Evolutionary conservation across 2,888 invertebrate species (phyloP).

Genomic region (Acrocyrtus sp.): DNA sequence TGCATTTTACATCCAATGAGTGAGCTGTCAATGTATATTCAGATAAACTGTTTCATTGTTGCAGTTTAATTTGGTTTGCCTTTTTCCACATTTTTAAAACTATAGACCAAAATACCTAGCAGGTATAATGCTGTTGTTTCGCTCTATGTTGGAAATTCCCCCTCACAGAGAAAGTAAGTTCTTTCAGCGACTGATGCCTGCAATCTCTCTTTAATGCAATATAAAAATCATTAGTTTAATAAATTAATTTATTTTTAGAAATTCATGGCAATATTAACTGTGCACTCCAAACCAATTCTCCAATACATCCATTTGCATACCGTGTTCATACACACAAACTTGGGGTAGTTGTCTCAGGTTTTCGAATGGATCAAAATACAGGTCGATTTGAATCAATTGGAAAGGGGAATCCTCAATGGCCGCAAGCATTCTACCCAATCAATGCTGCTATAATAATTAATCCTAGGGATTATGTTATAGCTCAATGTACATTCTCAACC

Average conservation of each 20-base stretch:
- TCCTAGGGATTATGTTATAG: slow-evolving; percentile 68
- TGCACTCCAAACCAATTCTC: slow-evolving; percentile 65
- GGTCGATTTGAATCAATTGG: slow-evolving; percentile 65
- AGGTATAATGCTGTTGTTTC: slow-evolving; percentile 61
- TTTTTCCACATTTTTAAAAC: too few species aligned
- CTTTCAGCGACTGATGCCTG: slow-evolving; percentile 7
- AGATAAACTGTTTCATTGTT: neutral
- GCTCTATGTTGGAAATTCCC: slow-evolving; percentile 55
- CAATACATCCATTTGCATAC: slow-evolving; percentile 70
- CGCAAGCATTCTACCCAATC: slow-evolving; percentile 71
- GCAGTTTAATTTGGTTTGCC: neutral
- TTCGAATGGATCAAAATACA: slow-evolving; percentile 64
- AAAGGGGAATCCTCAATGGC: slow-evolving; percentile 73
- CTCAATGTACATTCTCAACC: slow-evolving; percentile 71
- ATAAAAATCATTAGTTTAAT: too few species aligned
- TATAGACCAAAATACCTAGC: slow-evolving; percentile 61
- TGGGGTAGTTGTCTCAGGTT: slow-evolving; percentile 68
- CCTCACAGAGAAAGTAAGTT: slow-evolving; percentile 59
- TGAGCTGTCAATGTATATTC: too few species aligned
- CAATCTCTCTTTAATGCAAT: too few species aligned
- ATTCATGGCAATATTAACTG: slow-evolving; percentile 69
- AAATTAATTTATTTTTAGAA: slow-evolving; percentile 65
- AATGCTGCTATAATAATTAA: slow-evolving; percentile 66
- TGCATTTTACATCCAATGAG: slow-evolving; percentile 56
- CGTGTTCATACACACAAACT: slow-evolving; percentile 71